Evolutionary conservation across 2,113 vertebrate species (phyloP).

Genomic region (Butastur rufipennis): DNA sequence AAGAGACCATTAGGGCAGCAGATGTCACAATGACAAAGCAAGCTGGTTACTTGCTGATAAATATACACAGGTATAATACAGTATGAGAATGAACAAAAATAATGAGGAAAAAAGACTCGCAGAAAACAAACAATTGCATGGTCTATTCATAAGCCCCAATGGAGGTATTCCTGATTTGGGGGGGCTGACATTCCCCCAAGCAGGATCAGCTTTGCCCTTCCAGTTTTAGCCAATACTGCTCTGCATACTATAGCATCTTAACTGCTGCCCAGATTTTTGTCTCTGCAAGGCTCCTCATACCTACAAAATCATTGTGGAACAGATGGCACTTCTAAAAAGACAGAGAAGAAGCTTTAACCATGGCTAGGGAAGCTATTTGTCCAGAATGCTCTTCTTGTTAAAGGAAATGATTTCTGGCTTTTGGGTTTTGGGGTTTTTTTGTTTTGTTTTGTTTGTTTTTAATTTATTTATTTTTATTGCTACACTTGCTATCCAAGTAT

Average conservation of each 20-base stretch:
- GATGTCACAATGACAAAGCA: neutral
- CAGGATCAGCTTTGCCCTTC: neutral
- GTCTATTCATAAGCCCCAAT: neutral
- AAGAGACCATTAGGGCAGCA: neutral
- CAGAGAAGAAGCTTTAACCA: neutral
- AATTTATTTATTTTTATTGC: neutral
- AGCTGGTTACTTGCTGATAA: neutral
- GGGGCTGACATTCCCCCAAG: neutral
- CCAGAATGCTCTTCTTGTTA: neutral
- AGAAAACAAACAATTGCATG: neutral
- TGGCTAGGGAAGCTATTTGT: neutral
- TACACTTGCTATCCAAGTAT: neutral
- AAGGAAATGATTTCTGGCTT: neutral
- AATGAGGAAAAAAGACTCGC: rapidly evolving
- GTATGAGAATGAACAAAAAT: neutral
- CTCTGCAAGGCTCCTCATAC: neutral
- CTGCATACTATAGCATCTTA: neutral
- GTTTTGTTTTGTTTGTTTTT: neutral
- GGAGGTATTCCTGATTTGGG: neutral
- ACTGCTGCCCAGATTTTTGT: neutral
- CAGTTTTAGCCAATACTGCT: neutral
- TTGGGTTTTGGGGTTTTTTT: neutral
- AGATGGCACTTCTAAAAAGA: neutral
- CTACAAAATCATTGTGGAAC: neutral
- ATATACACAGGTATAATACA: neutral